These are phyloP conservation scores for Grus americana DNA, from an alignment of 2,113 vertebrate genomes.

Conservation along the genomic window DNA sequence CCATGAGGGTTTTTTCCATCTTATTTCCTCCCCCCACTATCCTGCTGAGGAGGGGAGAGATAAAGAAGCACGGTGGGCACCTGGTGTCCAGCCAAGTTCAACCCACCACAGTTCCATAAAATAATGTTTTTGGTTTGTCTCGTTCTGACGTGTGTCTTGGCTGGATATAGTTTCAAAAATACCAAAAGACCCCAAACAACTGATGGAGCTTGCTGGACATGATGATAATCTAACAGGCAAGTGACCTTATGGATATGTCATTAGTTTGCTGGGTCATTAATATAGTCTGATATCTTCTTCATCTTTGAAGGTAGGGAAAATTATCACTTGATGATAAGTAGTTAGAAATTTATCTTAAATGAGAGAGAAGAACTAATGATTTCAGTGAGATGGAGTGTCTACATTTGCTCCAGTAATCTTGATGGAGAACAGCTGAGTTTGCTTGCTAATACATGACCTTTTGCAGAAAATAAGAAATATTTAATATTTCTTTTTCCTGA, in stretches of 20 bases:
- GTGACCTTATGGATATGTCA: accelerated
- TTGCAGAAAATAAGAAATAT: neutral
- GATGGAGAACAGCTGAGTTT: neutral
- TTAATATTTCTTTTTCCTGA: neutral
- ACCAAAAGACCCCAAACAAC: accelerated
- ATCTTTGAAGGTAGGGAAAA: neutral
- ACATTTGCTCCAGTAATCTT: neutral
- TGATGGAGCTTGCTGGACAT: neutral
- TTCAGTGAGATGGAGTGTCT: neutral
- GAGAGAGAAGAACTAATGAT: neutral
- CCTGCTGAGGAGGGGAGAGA: neutral
- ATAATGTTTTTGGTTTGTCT: neutral
- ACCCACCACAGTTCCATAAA: neutral
- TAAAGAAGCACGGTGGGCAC: neutral
- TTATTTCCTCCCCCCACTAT: neutral
- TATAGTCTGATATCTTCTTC: neutral
- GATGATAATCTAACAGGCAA: neutral
- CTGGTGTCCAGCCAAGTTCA: neutral
- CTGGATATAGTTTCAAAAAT: neutral
- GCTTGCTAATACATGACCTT: neutral
- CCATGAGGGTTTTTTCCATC: too few species aligned
- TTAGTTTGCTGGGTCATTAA: neutral
- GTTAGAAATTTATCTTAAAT: neutral
- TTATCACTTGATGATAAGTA: neutral
- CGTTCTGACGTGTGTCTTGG: accelerated